A percentile compares a stretch with the other conserved stretches of the same genome.
These are phyloP conservation scores for Steinernema feltiae DNA, from an alignment of 1,140 invertebrate species.

Conservation along the genomic window DNA sequence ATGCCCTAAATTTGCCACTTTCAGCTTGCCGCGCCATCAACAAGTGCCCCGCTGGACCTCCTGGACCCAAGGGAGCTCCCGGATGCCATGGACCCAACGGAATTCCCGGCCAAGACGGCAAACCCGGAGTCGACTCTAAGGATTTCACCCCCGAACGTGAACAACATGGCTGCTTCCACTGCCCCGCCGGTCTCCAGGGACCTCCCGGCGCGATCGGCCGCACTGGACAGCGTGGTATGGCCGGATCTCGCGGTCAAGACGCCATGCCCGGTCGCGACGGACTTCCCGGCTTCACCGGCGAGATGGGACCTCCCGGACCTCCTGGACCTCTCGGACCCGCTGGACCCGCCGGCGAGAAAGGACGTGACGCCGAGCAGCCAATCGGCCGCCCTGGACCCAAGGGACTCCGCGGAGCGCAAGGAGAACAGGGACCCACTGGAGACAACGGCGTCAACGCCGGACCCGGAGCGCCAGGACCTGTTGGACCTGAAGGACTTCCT, in stretches of 20 bases:
- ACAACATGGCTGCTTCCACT: slow-evolving; percentile 24
- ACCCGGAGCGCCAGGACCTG: slow-evolving; percentile 25
- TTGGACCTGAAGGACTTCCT: slow-evolving; percentile 23
- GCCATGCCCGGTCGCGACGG: slow-evolving; percentile 30
- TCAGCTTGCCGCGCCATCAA: slow-evolving; percentile 33
- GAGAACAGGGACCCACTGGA: slow-evolving; percentile 25
- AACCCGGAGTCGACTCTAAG: slow-evolving; percentile 23
- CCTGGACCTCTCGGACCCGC: background rate
- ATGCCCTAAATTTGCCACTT: background rate
- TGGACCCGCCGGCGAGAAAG: slow-evolving; percentile 1
- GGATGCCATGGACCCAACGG: slow-evolving; percentile 30
- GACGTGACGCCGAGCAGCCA: background rate
- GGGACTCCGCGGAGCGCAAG: slow-evolving; percentile 22
- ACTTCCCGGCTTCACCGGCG: slow-evolving; percentile 32
- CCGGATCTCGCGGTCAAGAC: slow-evolving; percentile 26
- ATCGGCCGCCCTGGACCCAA: slow-evolving; percentile 10
- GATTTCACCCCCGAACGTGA: slow-evolving; percentile 24
- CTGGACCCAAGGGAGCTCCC: slow-evolving; percentile 37
- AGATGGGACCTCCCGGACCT: slow-evolving; percentile 25
- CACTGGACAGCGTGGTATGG: slow-evolving; percentile 14
- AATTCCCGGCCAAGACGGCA: slow-evolving; percentile 25
- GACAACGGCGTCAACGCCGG: background rate
- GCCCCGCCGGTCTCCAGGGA: slow-evolving; percentile 26
- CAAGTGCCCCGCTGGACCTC: slow-evolving; percentile 41
- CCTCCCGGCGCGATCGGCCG: slow-evolving; percentile 26